Evolutionary conservation across 2,797 vertebrate species (phyloP).

Genomic region (Agapornis canus): DNA sequence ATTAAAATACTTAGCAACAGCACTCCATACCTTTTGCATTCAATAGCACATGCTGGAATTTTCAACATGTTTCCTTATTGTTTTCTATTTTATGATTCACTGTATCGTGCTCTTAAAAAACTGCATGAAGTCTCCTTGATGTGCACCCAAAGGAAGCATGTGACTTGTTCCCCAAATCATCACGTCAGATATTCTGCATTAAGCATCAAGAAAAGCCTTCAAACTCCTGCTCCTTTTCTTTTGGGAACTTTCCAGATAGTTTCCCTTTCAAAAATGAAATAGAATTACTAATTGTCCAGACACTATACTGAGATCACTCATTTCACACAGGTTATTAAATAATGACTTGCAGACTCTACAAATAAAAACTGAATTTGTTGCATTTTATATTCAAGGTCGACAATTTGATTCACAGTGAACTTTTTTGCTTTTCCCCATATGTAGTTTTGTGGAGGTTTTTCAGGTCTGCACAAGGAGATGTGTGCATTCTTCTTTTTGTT

Average conservation of each 20-base stretch:
- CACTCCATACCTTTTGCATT: not conserved
- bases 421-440: not conserved
- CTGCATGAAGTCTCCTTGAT: not conserved
- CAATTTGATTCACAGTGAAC: not conserved
- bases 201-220: not conserved
- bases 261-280: not conserved
- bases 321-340: not conserved
- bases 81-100: not conserved
- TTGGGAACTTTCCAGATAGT: not conserved
- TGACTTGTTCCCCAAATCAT: not conserved
- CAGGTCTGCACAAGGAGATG: not conserved
- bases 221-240: not conserved
- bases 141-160: not conserved
- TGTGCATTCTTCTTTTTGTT: not conserved
- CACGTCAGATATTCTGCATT: not conserved
- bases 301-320: not conserved
- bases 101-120: not conserved
- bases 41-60: not conserved
- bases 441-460: not conserved
- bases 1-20: not conserved
- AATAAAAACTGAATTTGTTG: not conserved
- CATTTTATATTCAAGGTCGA: not conserved
- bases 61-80: not conserved
- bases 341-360: not conserved
- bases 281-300: not conserved